Base-by-base conservation (phyloP, 2,888 invertebrate genomes). In the Xylota sylvarum region DNA sequence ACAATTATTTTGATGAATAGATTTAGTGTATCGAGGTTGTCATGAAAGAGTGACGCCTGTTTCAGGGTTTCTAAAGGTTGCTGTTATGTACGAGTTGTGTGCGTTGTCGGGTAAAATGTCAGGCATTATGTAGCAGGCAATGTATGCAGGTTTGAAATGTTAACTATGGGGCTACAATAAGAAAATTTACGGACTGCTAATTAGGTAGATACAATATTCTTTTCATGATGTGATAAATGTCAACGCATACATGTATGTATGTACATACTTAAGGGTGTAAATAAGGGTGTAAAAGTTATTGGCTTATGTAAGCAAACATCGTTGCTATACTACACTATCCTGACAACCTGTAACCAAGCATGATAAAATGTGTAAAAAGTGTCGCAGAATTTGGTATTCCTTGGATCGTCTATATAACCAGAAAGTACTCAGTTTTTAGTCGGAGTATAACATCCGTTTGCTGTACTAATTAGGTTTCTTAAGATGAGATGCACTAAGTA, bases 1-100 rank as follows among this genome's bases (percentile, higher is more conserved):
- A 48, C 52, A 81, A 62, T 74, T 19, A 74, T 78, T 78, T 73
- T 50, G 14, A 64, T 79, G 43, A 74, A 81, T 52, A 12, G 52
- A 72, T 58, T 64, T 64, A 27, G 55, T 77, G 55, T 50, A 56
- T 17, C 2, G 9, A 17, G 27, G 30, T 50, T 56, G 12, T 58
- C 23, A 64, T 64, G 56, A 27, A 37, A n/a, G 37, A 27, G 17
- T 19, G 37, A 32, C 60, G 40, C 37, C 19, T 58, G 7, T 35
- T 65, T 62, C 5, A 19, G 1, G 17, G 27, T n/a, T 30, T 30
- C 12, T 4, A 3, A 35, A 48, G 6, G 32, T 48, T 35, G 7
- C 46, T 30, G 62, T 62, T 27, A 19, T 56, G 58, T 1, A 3
- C 0, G 3, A 10, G 9, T 32, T 64, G 14, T 30, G 30, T 30